Evolutionary conservation across 2,888 invertebrate genomes (phyloP).

Genomic region (Chrysolina oricalcia): DNA sequence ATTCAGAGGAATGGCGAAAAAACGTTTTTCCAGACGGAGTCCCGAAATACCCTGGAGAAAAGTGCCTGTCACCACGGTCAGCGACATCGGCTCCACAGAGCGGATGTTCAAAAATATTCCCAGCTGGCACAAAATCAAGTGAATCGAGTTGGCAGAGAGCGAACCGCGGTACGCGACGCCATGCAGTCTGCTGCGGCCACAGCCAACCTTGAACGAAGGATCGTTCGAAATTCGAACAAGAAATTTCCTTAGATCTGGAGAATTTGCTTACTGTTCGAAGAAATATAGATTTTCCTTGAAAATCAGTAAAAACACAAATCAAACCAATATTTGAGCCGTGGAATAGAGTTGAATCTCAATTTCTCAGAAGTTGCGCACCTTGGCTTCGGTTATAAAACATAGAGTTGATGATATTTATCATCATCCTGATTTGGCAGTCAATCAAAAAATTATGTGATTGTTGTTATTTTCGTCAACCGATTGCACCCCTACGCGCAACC

Average conservation of each 20-base stretch:
- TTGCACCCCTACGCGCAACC: no score
- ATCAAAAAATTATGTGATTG: no score
- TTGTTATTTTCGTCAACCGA: no score
- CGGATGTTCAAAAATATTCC: conserved; percentile 17
- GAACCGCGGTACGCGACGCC: neutral
- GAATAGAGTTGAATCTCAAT: no score
- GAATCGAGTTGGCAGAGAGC: conserved; percentile 7
- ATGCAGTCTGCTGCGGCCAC: conserved; percentile 10
- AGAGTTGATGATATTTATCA: no score
- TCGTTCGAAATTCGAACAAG: neutral
- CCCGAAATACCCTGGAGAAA: conserved; percentile 2
- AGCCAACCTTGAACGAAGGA: conserved; percentile 18
- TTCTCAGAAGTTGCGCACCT: no score
- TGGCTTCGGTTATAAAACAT: no score
- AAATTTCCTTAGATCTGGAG: no score
- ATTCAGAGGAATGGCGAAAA: neutral
- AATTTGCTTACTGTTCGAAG: neutral
- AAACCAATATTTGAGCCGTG: no score
- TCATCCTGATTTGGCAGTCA: no score
- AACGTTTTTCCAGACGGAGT: neutral
- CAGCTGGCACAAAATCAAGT: conserved; percentile 22
- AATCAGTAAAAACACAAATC: neutral
- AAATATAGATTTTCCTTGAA: neutral
- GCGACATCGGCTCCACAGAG: conserved; percentile 7
- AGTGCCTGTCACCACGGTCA: conserved; percentile 19